Conservation (phyloP, 1,140 invertebrate genomes). For the Pseudomyrmex gracilis region DNA sequence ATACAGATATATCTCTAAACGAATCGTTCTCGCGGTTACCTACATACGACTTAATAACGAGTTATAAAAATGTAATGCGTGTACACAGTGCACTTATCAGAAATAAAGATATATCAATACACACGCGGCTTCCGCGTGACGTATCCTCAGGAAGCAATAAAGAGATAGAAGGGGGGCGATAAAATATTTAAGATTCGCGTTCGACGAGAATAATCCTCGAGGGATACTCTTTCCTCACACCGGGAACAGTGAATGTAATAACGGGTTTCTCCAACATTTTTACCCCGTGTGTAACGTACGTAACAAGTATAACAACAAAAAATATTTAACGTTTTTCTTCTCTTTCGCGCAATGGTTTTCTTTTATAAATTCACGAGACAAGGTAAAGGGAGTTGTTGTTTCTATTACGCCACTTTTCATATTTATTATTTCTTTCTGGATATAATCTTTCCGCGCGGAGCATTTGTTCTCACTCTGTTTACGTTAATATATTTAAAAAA, state of each 20-base stretch:
- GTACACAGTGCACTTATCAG: background rate
- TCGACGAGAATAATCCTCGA: slow-evolving; percentile 14
- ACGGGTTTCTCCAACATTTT: slow-evolving; percentile 45
- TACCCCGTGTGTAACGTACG: slow-evolving; percentile 1
- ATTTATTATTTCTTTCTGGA: no score
- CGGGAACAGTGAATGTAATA: background rate
- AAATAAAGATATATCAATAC: background rate
- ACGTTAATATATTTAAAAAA: no score
- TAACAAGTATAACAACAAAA: background rate
- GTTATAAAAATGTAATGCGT: background rate
- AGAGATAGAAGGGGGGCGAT: slow-evolving; percentile 33
- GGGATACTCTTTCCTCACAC: slow-evolving; percentile 40
- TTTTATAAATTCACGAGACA: background rate
- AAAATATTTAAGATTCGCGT: slow-evolving; percentile 65
- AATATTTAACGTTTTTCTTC: background rate
- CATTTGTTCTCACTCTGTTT: no score
- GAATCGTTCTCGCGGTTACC: background rate
- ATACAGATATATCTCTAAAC: background rate
- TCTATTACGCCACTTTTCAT: no score
- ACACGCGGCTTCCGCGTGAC: background rate
- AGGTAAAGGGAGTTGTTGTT: no score
- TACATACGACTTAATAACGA: no score
- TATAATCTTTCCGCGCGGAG: no score
- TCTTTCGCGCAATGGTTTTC: slow-evolving; percentile 19
- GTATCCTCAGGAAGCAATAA: background rate